phyloP scores from a whole-genome alignment of 2,888 invertebrate genomes.

The Dryocosmus kuriphilus region DNA sequence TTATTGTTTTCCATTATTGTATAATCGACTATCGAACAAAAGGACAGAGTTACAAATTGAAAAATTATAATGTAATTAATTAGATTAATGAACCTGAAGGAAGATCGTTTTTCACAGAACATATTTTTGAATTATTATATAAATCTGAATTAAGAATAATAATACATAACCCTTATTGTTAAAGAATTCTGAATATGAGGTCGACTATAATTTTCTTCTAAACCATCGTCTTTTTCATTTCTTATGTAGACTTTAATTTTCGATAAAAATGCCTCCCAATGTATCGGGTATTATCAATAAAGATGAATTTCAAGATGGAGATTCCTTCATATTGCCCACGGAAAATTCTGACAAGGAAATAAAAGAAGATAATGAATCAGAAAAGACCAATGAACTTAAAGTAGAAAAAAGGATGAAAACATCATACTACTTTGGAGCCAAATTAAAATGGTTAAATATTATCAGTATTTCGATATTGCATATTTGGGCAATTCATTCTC shows the following conservation, averaged over 20 bases:
- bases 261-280: conserved; percentile 44
- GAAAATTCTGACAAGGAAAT: neutral
- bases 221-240: neutral
- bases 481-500: neutral
- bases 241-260: neutral
- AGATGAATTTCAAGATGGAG: conserved; percentile 3
- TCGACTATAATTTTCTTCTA: too few species aligned
- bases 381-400: neutral
- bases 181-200: too few species aligned
- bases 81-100: too few species aligned
- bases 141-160: too few species aligned
- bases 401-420: neutral
- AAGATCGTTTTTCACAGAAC: too few species aligned
- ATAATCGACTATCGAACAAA: too few species aligned
- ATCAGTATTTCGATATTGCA: neutral
- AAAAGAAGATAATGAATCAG: neutral
- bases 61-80: too few species aligned
- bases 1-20: too few species aligned
- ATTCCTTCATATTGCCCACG: neutral
- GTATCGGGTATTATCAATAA: conserved; percentile 29
- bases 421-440: neutral
- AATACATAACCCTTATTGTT: too few species aligned
- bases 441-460: conserved; percentile 22
- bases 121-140: too few species aligned
- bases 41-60: too few species aligned